A percentile compares a stretch with the other conserved stretches of the same genome.
phyloP scores from a whole-genome alignment of 2,888 invertebrate genomes.

The Mesoligia furuncula region DNA sequence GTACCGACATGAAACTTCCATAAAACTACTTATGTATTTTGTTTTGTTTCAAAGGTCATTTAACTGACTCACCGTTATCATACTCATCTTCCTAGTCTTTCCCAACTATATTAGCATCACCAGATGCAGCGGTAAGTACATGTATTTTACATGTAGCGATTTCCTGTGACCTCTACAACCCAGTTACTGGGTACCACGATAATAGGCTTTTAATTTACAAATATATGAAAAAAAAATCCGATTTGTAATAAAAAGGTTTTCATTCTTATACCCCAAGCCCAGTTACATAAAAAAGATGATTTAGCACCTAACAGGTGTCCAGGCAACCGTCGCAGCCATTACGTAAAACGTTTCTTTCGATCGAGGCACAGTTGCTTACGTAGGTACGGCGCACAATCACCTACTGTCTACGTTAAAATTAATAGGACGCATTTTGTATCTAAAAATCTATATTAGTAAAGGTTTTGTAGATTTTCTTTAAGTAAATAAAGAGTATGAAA shows the following conservation, averaged over 20 bases:
- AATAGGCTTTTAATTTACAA: neutral
- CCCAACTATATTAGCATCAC: neutral
- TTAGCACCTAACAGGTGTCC: neutral
- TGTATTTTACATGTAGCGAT: neutral
- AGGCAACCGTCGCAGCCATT: neutral
- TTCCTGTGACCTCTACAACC: neutral
- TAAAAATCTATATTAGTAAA: neutral
- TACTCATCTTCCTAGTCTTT: too few species aligned
- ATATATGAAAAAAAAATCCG: neutral
- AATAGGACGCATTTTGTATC: neutral
- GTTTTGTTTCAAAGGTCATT: neutral
- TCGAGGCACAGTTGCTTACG: neutral
- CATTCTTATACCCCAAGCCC: neutral
- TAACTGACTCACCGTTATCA: neutral
- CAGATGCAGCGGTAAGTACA: neutral
- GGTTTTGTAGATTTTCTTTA: neutral
- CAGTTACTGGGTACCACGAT: neutral
- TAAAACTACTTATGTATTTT: neutral
- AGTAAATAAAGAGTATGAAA: neutral
- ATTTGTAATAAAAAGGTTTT: neutral
- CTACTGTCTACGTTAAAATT: neutral
- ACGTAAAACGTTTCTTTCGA: neutral
- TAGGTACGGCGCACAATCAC: neutral
- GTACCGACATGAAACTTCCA: too few species aligned
- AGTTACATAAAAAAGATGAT: neutral